phyloP scores from a whole-genome alignment of 2,888 invertebrate species.

The Silvanus unidentatus region DNA sequence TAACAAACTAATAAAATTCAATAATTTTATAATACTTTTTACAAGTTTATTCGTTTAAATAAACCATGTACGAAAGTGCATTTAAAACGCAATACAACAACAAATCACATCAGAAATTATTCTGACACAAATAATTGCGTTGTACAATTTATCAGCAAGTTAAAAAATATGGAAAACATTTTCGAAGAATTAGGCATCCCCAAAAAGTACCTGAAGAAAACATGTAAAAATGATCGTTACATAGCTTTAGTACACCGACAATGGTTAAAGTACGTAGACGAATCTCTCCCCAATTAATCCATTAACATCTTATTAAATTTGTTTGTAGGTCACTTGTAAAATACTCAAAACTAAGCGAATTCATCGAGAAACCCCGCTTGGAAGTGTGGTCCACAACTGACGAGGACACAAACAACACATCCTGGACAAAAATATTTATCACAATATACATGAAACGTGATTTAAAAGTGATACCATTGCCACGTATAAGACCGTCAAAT shows the following conservation, averaged over 20 bases:
- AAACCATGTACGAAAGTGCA: no score
- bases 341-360: conserved; percentile 45
- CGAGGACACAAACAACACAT: conserved; percentile 53
- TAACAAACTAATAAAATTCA: no score
- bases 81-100: no score
- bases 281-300: no score
- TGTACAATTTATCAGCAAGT: no score
- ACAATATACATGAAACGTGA: conserved; percentile 62
- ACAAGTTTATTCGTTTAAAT: no score
- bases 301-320: neutral
- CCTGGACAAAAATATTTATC: conserved; percentile 55
- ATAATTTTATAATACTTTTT: no score
- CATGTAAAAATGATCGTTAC: conserved; percentile 55
- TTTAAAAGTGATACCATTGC: conserved; percentile 68
- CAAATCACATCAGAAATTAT: no score
- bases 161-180: conserved; percentile 57
- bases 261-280: conserved; percentile 58
- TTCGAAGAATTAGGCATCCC: conserved; percentile 67
- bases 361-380: conserved; percentile 38
- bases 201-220: conserved; percentile 58
- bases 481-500: conserved; percentile 47
- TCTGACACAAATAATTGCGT: no score
- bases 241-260: conserved; percentile 59
- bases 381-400: conserved; percentile 52
- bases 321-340: conserved; percentile 45